Conservation (phyloP, 2,113 vertebrate species). For the Prolemur simus region DNA sequence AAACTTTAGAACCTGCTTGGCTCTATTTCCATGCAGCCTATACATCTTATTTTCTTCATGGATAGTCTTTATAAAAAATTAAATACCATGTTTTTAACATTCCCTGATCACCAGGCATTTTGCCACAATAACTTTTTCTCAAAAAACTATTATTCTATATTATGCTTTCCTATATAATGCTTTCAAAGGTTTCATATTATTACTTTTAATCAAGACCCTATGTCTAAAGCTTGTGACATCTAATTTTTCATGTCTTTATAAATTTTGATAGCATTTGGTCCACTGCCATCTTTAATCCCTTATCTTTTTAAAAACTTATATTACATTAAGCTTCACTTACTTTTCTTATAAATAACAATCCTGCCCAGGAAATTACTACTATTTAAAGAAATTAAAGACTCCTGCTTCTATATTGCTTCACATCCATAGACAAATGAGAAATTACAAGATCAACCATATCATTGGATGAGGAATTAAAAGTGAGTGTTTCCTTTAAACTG, state of each 20-base stretch:
- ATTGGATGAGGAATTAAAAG: background rate
- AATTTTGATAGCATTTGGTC: background rate
- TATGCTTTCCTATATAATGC: background rate
- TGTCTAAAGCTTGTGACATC: background rate
- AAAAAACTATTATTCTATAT: background rate
- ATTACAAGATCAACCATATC: background rate
- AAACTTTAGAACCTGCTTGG: background rate
- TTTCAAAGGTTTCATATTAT: background rate
- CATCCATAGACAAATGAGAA: background rate
- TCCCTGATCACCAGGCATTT: background rate
- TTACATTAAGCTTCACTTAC: background rate
- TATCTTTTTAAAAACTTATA: background rate
- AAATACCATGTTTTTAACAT: background rate
- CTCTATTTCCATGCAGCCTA: background rate
- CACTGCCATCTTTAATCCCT: background rate
- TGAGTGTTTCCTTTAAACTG: background rate
- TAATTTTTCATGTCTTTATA: background rate
- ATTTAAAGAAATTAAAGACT: background rate
- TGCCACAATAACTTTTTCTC: background rate
- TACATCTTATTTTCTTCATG: background rate
- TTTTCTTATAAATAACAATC: background rate
- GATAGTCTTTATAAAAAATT: background rate
- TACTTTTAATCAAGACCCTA: background rate
- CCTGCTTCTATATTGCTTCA: background rate
- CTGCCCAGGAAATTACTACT: background rate